These are phyloP conservation scores for Chaitophorus viminalis DNA, from an alignment of 2,888 invertebrate genomes.

Conservation along the genomic window DNA sequence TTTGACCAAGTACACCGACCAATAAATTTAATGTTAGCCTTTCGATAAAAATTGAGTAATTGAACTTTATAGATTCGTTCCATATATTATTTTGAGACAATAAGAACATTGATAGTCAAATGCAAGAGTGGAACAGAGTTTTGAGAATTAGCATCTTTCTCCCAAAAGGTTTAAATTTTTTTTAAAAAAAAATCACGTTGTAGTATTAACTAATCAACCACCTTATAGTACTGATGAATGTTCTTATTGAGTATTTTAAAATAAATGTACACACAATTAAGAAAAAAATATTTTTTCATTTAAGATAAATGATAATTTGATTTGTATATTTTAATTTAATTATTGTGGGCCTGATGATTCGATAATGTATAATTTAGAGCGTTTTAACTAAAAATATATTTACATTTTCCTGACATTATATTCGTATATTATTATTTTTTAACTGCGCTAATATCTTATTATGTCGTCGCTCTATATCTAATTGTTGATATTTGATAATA, in stretches of 20 bases:
- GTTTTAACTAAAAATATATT: background rate
- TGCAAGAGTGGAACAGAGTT: too few species aligned
- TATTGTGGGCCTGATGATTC: background rate
- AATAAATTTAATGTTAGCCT: constrained; percentile 18
- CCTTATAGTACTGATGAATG: too few species aligned
- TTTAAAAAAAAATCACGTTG: too few species aligned
- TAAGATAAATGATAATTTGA: background rate
- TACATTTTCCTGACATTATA: background rate
- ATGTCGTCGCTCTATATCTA: background rate
- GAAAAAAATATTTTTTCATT: too few species aligned
- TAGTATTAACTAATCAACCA: too few species aligned
- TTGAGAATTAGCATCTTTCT: too few species aligned
- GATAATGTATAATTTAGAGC: background rate
- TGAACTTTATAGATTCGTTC: background rate
- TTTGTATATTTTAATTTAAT: too few species aligned
- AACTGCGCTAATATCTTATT: background rate
- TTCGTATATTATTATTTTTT: background rate
- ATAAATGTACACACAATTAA: too few species aligned
- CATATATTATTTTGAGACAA: background rate
- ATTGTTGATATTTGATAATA: background rate
- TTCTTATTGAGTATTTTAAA: too few species aligned
- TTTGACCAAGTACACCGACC: background rate
- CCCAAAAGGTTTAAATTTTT: too few species aligned
- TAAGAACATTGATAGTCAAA: background rate
- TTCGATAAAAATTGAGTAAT: background rate